Percentiles rank a stretch among this genome's conserved stretches.
phyloP scores from a whole-genome alignment of 2,113 vertebrate species.

The Chrysochloris asiatica region DNA sequence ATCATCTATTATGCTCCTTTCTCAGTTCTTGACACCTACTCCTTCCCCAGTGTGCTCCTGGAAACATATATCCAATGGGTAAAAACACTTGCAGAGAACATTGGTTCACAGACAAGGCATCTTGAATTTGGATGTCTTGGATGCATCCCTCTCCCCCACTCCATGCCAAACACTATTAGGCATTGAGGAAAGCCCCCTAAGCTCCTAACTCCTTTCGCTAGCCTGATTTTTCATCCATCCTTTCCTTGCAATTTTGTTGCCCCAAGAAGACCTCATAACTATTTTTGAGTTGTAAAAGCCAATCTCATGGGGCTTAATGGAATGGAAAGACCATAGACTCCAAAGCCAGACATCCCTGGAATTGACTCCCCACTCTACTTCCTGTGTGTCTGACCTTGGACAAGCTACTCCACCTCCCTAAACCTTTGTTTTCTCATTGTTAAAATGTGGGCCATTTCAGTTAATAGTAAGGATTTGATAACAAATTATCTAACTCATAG shows the following conservation, averaged over 20 bases:
- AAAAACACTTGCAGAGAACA: no score
- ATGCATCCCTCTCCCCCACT: background rate
- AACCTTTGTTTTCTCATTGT: background rate
- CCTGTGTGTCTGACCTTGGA: background rate
- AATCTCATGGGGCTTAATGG: background rate
- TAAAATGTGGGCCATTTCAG: constrained; percentile 5
- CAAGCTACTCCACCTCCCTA: background rate
- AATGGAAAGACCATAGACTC: background rate
- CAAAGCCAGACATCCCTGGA: background rate
- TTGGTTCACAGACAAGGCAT: background rate
- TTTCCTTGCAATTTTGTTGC: constrained; percentile 37
- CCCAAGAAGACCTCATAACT: background rate
- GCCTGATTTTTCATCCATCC: background rate
- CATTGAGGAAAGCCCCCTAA: background rate
- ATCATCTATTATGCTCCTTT: background rate
- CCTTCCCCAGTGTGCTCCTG: no score
- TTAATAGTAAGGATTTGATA: background rate
- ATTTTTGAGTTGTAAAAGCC: background rate
- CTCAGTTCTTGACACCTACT: background rate
- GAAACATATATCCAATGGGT: no score
- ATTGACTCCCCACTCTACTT: background rate
- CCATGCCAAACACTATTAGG: background rate
- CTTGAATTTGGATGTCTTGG: background rate
- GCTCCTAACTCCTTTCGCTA: background rate
- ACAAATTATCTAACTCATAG: background rate